Percentiles rank a stretch among this genome's conserved stretches.
Conservation (phyloP, 2,888 invertebrate genomes). For the Lycophotia porphyrea region DNA sequence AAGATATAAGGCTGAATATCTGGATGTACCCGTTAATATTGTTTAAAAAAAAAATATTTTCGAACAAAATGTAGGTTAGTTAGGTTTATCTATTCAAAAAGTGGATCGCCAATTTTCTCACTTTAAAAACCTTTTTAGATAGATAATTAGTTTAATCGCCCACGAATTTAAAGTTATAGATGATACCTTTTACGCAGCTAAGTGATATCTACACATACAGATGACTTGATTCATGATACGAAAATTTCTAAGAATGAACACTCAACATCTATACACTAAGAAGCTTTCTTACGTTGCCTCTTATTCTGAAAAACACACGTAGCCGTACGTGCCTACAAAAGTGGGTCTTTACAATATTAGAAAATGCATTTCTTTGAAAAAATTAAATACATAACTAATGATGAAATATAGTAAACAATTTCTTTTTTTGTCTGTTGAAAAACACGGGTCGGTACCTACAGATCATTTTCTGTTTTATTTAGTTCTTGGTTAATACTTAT, state of each 20-base stretch:
- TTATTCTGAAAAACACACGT: background rate
- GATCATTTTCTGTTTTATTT: background rate
- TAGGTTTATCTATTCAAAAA: background rate
- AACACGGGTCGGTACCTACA: background rate
- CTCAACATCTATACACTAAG: too few species aligned
- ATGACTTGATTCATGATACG: too few species aligned
- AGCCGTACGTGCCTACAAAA: background rate
- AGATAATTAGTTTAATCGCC: background rate
- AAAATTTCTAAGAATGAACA: too few species aligned
- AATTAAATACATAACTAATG: background rate
- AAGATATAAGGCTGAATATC: constrained; percentile 79
- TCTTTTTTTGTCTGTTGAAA: background rate
- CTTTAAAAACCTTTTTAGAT: background rate
- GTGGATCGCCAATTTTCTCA: background rate
- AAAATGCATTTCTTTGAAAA: background rate
- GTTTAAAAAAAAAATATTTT: background rate
- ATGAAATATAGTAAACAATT: background rate
- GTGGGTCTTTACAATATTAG: too few species aligned
- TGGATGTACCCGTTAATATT: constrained; percentile 69
- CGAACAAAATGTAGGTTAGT: background rate
- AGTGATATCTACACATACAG: background rate
- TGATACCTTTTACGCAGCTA: background rate
- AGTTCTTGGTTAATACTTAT: background rate
- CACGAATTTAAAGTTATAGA: background rate
- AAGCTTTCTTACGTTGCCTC: background rate